A percentile compares a stretch with the other conserved stretches of the same genome.
Evolutionary conservation across 2,888 invertebrate genomes (phyloP).

Genomic region (Cetonia aurata): DNA sequence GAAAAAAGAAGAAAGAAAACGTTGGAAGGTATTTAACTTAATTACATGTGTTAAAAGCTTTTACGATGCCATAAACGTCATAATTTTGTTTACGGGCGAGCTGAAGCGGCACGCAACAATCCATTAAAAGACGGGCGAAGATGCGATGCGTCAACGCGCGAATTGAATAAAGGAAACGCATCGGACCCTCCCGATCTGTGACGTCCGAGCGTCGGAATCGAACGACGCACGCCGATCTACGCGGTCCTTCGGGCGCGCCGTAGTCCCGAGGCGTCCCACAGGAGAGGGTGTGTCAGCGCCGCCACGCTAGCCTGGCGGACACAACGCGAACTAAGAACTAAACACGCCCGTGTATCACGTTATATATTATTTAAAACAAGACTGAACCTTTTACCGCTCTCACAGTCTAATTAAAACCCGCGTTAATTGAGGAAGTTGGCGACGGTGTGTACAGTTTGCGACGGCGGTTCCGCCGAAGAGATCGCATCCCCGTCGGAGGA

Average conservation of each 20-base stretch:
- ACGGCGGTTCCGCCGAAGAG: neutral
- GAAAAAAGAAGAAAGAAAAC: constrained; percentile 2
- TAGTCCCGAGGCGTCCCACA: constrained; percentile 50
- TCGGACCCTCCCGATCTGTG: neutral
- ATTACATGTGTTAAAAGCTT: constrained; percentile 28
- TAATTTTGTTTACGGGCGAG: constrained; percentile 30
- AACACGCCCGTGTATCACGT: constrained; percentile 61
- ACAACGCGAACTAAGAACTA: constrained; percentile 57
- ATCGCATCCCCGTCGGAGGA: too few species aligned
- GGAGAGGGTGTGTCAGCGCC: constrained; percentile 58
- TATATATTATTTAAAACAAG: constrained; percentile 60
- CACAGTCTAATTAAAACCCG: constrained; percentile 23
- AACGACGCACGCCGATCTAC: constrained; percentile 38
- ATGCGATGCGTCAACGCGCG: neutral
- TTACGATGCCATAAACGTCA: constrained; percentile 28
- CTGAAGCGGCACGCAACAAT: neutral
- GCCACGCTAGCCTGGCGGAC: constrained; percentile 53
- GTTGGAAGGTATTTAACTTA: constrained; percentile 16
- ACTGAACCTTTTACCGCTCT: constrained; percentile 24
- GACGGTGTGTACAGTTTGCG: constrained; percentile 8
- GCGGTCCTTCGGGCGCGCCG: constrained; percentile 33
- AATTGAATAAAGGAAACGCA: constrained; percentile 1
- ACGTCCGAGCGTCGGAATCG: constrained; percentile 4
- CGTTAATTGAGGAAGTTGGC: constrained; percentile 23
- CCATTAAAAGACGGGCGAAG: neutral